Evolutionary conservation across 2,888 invertebrate genomes (phyloP).

Genomic region (Steinernema scapterisci): DNA sequence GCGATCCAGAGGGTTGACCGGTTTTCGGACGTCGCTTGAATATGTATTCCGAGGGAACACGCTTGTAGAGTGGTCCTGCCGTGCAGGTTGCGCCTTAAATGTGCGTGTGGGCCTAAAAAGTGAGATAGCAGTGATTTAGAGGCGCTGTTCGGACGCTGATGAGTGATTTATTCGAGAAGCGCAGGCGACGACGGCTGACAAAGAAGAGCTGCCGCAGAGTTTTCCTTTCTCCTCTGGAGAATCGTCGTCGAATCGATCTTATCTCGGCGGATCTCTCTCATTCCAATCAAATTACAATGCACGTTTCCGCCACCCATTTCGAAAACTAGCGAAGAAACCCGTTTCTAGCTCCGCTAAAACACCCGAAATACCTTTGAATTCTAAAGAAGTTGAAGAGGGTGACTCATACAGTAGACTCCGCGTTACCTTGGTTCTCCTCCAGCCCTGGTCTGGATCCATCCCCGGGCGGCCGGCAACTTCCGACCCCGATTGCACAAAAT

Average conservation of each 20-base stretch:
- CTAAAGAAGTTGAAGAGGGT: not conserved
- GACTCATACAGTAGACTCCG: not conserved
- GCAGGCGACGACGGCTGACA: slow-evolving; percentile 13
- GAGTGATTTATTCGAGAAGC: slow-evolving; percentile 30
- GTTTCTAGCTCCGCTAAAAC: not conserved
- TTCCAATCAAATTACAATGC: slow-evolving; percentile 32
- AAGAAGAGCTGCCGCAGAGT: not conserved
- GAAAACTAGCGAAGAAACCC: slow-evolving; percentile 21
- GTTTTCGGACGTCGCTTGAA: slow-evolving; percentile 10
- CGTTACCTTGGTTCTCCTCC: too few species aligned
- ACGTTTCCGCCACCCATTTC: slow-evolving; percentile 33
- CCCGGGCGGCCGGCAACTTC: too few species aligned
- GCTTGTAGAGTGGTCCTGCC: slow-evolving; percentile 8
- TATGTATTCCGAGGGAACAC: slow-evolving; percentile 4
- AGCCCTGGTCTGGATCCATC: too few species aligned
- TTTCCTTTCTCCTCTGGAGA: slow-evolving; percentile 13
- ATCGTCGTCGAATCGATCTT: slow-evolving; percentile 26
- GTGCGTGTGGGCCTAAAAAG: slow-evolving; percentile 31
- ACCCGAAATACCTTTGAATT: not conserved
- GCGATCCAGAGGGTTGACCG: slow-evolving; percentile 23
- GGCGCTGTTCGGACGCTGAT: not conserved
- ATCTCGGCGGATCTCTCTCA: slow-evolving; percentile 29
- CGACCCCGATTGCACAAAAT: too few species aligned
- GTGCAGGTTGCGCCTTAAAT: slow-evolving; percentile 13
- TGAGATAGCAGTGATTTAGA: slow-evolving; percentile 5